phyloP scores from a whole-genome alignment of 2,888 invertebrate genomes.

The Parasteatoda lunata region DNA sequence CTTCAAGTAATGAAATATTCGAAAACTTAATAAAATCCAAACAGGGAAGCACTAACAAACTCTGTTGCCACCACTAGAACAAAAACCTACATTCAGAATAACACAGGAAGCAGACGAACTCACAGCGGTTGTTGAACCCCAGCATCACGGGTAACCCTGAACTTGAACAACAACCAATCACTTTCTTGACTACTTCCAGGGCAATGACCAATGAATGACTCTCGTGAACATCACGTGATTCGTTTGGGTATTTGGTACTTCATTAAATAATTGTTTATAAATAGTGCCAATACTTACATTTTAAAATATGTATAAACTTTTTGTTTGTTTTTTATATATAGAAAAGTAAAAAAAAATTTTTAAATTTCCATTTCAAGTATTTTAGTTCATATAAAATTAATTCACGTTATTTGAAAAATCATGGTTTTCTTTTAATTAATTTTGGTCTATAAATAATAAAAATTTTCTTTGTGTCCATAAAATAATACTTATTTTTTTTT shows the following conservation, averaged over 20 bases:
- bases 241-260: background rate
- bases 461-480: too few species aligned
- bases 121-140: conserved; percentile 66
- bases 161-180: conserved; percentile 67
- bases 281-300: too few species aligned
- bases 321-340: too few species aligned
- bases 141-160: conserved; percentile 66
- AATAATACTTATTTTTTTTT: too few species aligned
- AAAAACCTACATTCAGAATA: conserved; percentile 63
- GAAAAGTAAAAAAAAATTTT: too few species aligned
- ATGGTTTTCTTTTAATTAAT: too few species aligned
- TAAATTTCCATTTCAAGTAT: too few species aligned
- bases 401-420: too few species aligned
- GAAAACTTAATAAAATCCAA: background rate
- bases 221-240: conserved; percentile 51
- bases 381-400: too few species aligned
- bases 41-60: conserved; percentile 39
- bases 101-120: conserved; percentile 52
- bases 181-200: conserved; percentile 65
- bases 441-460: too few species aligned
- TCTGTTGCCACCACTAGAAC: conserved; percentile 63
- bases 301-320: too few species aligned
- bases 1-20: background rate
- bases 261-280: background rate
- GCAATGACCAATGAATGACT: conserved; percentile 67